Base-by-base conservation (phyloP, 2,113 vertebrate species). In the Grammomys dolichurus region DNA sequence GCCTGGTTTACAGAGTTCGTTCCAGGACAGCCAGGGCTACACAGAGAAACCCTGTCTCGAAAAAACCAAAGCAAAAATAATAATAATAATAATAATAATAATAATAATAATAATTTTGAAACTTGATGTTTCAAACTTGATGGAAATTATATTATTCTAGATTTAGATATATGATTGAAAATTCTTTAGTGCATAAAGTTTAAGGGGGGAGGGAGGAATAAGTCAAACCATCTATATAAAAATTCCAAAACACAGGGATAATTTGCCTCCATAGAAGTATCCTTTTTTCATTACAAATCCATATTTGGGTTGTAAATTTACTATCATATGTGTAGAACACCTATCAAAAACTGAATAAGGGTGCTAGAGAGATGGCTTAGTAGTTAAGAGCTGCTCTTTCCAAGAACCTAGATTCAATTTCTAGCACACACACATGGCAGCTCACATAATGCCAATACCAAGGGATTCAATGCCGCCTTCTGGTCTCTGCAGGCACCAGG, bases 221-320 rank as follows among this genome's bases (percentile, higher is more conserved):
- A 19, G 19, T 56, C 78, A 81, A 36, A 80, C 51, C n/a, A 54
- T n/a, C 51, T 12, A 36, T 81, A 36, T 22, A 56, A 56, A 81
- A 19, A 81, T 81, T 81, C 51, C 9, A 81, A 56, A 81, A 36
- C 51, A 56, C 51, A 81, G 17, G 7, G 33, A 81, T 33, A 56
- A 33, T 56, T 31, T 56, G 33, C 31, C 77, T 80, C 51, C 77
- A 54, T 16, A 54, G 19, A n/a, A 56, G 33, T 81, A 36, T 40
- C 54, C 1, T 76, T 82, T 72, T 88, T 78, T 89, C 69, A 93
- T 1, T 56, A 10, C 22, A 80, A 89, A 60, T 7, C 17, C 31
- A 78, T 90, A 73, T 69, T 86, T 33, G 6, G 19, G 63, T 11
- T 91, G 40, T 93, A 58, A 97, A 85, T 89, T 95, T 31, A 86